Percentiles rank a stretch among this genome's conserved stretches.
Conservation (phyloP, 2,888 invertebrate genomes). For the Platynereis dumerilii region DNA sequence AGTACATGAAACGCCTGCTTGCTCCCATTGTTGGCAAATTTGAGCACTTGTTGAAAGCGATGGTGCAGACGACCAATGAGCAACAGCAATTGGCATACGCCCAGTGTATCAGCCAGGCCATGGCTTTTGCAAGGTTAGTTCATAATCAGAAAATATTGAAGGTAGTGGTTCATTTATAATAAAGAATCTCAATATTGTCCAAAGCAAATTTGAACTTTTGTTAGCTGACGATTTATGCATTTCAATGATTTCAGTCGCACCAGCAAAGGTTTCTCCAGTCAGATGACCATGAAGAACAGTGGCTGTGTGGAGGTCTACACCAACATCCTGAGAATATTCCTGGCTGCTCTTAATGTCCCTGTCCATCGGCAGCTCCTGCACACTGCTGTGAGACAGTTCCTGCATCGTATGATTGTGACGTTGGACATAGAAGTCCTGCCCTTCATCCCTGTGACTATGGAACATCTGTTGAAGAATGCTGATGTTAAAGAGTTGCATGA, state of each 20-base stretch:
- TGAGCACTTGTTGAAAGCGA: conserved; percentile 57
- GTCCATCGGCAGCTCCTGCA: conserved; percentile 55
- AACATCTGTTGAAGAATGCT: conserved; percentile 64
- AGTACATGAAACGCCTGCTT: conserved; percentile 64
- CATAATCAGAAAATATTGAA: no score
- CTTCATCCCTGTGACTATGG: conserved; percentile 66
- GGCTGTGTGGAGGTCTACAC: conserved; percentile 67
- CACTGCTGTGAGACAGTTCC: conserved; percentile 67
- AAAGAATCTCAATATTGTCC: no score
- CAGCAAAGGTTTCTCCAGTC: conserved; percentile 69
- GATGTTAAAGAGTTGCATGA: conserved; percentile 64
- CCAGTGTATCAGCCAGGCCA: conserved; percentile 65
- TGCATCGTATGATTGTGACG: conserved; percentile 70
- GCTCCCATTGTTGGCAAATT: conserved; percentile 65
- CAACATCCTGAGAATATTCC: conserved; percentile 66
- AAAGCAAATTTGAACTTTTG: no score
- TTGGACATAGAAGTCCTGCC: conserved; percentile 68
- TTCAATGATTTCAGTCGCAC: conserved; percentile 63
- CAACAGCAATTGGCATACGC: conserved; percentile 58
- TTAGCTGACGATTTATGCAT: no score
- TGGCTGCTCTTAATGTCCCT: conserved; percentile 64
- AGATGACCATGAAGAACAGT: conserved; percentile 67
- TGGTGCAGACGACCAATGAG: conserved; percentile 58
- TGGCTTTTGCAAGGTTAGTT: conserved; percentile 65
- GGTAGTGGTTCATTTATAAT: no score